Percentiles rank a stretch among this genome's conserved stretches.
These are phyloP conservation scores for Zaprionus gabonicus DNA, from an alignment of 1,140 invertebrate genomes.

Conservation along the genomic window DNA sequence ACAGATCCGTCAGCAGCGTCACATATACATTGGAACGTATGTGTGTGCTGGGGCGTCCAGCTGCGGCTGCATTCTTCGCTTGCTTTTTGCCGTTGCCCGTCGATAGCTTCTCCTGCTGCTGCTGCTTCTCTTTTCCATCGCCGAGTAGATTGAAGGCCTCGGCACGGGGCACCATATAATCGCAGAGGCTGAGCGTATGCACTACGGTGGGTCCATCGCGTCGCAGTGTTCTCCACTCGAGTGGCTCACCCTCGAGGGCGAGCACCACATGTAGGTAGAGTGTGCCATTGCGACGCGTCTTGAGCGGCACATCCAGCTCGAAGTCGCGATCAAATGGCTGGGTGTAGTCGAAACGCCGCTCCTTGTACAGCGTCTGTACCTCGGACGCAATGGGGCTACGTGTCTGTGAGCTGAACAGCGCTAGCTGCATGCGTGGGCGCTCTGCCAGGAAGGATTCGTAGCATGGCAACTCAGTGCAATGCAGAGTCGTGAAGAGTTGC, in stretches of 20 bases:
- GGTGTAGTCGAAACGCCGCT: conserved; percentile 86
- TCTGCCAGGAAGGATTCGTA: conserved; percentile 86
- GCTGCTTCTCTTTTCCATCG: conserved; percentile 80
- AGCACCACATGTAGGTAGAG: conserved; percentile 89
- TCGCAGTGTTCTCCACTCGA: conserved; percentile 85
- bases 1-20: conserved; percentile 87
- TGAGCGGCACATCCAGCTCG: conserved; percentile 88
- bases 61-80: background rate
- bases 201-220: conserved; percentile 86
- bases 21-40: conserved; percentile 87
- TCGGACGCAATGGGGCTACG: conserved; percentile 84
- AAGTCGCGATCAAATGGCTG: conserved; percentile 85
- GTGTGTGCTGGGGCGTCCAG: conserved; percentile 85
- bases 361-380: conserved; percentile 77
- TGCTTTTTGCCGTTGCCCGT: background rate
- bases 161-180: conserved; percentile 89
- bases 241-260: conserved; percentile 85
- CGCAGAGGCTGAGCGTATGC: conserved; percentile 88
- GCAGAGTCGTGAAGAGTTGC: conserved; percentile 89
- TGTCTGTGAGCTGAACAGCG: conserved; percentile 86
- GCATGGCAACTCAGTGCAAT: conserved; percentile 87
- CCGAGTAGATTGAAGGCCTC: conserved; percentile 91
- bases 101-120: background rate
- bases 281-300: conserved; percentile 91
- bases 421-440: conserved; percentile 86